Base-by-base conservation (phyloP, 92 coral and sea anemone species). In the Paramuricea clavata region DNA sequence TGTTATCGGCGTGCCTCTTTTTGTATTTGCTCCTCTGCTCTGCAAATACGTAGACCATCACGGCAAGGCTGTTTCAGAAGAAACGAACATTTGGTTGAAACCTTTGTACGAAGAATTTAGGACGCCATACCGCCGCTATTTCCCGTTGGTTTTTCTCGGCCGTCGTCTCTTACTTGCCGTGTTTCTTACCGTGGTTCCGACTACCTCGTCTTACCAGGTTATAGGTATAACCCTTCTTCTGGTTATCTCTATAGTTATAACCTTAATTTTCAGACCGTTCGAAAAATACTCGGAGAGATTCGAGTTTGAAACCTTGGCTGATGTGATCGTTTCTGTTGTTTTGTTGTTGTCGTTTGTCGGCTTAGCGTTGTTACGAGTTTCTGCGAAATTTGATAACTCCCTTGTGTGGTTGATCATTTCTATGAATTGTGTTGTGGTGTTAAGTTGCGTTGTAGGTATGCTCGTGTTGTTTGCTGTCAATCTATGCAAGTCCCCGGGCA, bases 1-100 rank as follows among this genome's bases (percentile, higher is more conserved):
- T n/a, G n/a, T n/a, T 12, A 16, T 95, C n/a, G 90, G 93, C 8
- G 83, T 94, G 39, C 98, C 98, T 28, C 49, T 88, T 33, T 86
- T 83, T 19, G 85, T 93, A 15, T 94, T 93, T 50, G 43, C 83
- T 35, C 92, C 94, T n/a, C 86, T 93, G 36, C 85, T 94, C 27
- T 64, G 39, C 34, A 80, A 60, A 11, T 71, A 89, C 70, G 83
- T 60, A 23, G 50, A 60, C 27, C 42, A 39, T 17, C 72, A 85
- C 5, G 84, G 87, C 52, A 70, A 87, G 6, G 32, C 69, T 26
- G 54, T 82, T 21, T 73, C 79, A 5, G 65, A 26, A 0, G 72
- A 70, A 6, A 57, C 81, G 76, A 89, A 92, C 49, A 72, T 64
- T n/a, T 90, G 93, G 93, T 78, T 93, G 9, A 93, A 89, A 7